Evolutionary conservation across 2,797 vertebrate species (phyloP).

Genomic region (Acrossocheilus wenchowensis): DNA sequence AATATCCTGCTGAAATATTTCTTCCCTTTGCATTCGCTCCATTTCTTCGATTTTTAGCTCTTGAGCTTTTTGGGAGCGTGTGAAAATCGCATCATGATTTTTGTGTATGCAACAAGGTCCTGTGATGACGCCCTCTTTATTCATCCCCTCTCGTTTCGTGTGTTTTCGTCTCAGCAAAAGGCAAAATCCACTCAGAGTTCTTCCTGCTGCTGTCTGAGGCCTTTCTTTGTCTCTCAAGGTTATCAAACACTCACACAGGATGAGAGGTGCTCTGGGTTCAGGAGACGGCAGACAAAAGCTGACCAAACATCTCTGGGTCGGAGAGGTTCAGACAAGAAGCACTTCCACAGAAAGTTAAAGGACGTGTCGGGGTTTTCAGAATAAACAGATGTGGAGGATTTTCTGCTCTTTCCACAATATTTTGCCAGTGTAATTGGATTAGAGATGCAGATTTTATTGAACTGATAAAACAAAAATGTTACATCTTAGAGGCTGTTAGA

Average conservation of each 20-base stretch:
- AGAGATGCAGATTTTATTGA: neutral
- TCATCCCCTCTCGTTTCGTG: neutral
- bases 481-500: neutral
- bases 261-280: neutral
- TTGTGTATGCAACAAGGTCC: conserved; percentile 3
- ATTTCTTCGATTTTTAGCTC: neutral
- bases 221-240: conserved; percentile 8
- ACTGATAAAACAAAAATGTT: no score
- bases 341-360: neutral
- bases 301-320: conserved; percentile 33
- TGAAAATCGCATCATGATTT: neutral
- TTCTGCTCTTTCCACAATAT: neutral
- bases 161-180: neutral
- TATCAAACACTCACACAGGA: conserved; percentile 2
- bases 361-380: neutral
- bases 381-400: neutral
- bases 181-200: neutral
- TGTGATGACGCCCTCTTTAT: neutral
- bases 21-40: neutral
- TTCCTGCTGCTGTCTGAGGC: neutral
- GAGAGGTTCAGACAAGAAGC: neutral
- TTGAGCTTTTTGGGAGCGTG: neutral
- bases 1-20: neutral
- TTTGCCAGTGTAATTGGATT: neutral
- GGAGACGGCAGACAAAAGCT: neutral